These are phyloP conservation scores for Lutraria rhynchaena DNA, from an alignment of 1,140 invertebrate genomes.

Conservation along the genomic window DNA sequence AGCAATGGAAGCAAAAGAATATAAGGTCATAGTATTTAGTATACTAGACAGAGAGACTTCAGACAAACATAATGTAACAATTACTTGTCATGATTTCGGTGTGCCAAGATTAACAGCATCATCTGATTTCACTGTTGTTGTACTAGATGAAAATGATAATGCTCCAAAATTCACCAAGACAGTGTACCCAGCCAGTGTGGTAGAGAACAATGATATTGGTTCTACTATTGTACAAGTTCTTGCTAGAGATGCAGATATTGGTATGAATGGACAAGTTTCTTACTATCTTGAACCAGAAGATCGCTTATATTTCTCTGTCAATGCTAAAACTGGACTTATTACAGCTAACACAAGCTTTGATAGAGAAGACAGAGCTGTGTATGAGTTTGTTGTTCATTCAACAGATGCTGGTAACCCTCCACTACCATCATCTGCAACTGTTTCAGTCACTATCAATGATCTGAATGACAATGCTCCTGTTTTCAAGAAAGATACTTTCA, in stretches of 20 bases:
- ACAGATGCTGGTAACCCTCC: conserved; percentile 93
- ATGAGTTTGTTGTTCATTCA: conserved; percentile 95
- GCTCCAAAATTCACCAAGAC: conserved; percentile 93
- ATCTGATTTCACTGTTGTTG: conserved; percentile 79
- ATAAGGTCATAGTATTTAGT: conserved; percentile 62
- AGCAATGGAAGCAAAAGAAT: conserved; percentile 63
- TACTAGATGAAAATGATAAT: conserved; percentile 93
- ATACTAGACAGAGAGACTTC: conserved; percentile 57
- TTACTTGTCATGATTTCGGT: conserved; percentile 69
- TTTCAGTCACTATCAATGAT: conserved; percentile 94
- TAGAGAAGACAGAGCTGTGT: conserved; percentile 92
- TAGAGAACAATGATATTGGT: conserved; percentile 85
- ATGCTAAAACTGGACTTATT: conserved; percentile 92
- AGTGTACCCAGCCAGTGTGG: conserved; percentile 92
- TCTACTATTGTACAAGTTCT: conserved; percentile 87
- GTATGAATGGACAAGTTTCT: conserved; percentile 96
- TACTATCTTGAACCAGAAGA: conserved; percentile 88
- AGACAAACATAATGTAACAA: conserved; percentile 60
- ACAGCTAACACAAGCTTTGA: conserved; percentile 93
- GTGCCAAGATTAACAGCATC: conserved; percentile 54
- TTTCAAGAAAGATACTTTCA: conserved; percentile 85
- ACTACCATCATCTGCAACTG: conserved; percentile 90
- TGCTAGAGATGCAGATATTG: conserved; percentile 96
- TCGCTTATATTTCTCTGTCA: conserved; percentile 94
- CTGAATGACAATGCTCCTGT: conserved; percentile 95